These are phyloP conservation scores for Bubalus kerabau DNA, from an alignment of 2,113 vertebrate genomes.

Conservation along the genomic window DNA sequence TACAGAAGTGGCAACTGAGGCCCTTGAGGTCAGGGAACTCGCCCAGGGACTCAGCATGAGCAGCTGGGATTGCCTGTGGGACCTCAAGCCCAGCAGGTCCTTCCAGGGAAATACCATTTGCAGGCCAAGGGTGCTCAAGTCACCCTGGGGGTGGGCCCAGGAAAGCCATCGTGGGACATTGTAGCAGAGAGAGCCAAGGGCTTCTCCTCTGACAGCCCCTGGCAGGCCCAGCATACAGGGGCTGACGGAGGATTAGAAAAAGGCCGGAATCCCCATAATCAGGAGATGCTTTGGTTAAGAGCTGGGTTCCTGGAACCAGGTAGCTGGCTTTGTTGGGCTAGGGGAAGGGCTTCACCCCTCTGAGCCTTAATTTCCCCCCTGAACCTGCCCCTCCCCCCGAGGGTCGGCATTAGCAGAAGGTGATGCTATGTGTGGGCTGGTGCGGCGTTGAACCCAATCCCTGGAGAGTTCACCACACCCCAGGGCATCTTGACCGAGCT, in stretches of 20 bases:
- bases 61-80: not conserved
- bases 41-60: not conserved
- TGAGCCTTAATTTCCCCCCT: not conserved
- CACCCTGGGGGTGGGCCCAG: not conserved
- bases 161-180: not conserved
- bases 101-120: not conserved
- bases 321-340: not conserved
- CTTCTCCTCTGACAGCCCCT: not conserved
- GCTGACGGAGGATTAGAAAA: not conserved
- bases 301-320: not conserved
- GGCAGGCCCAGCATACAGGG: accelerated
- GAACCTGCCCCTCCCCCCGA: not conserved
- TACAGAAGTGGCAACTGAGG: not conserved
- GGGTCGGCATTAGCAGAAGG: not conserved
- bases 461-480: too few relatives aligned
- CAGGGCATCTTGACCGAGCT: accelerated
- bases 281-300: not conserved
- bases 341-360: not conserved
- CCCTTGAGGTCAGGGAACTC: not conserved
- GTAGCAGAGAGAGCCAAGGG: not conserved
- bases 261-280: not conserved
- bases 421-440: accelerated
- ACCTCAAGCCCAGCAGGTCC: not conserved
- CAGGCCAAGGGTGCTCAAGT: not conserved
- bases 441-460: accelerated